Percentiles rank a stretch among this genome's conserved stretches.
phyloP scores from a whole-genome alignment of 92 coral and sea anemone species.

The Desmophyllum pertusum region DNA sequence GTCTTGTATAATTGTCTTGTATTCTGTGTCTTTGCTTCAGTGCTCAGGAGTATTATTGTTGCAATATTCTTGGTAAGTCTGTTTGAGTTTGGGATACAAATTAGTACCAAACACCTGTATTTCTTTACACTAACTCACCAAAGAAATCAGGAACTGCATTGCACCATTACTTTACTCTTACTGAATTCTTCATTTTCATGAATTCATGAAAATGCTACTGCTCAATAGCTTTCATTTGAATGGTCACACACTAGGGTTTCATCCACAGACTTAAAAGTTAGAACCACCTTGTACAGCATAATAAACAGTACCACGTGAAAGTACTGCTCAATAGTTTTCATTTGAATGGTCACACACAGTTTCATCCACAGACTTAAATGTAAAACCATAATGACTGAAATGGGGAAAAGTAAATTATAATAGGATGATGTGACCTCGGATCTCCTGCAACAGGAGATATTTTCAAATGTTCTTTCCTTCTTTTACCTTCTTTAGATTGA shows the following conservation, averaged over 20 bases:
- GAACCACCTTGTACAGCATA: not conserved
- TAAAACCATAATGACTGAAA: too few relatives aligned
- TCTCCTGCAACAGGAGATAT: not conserved
- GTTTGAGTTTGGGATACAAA: not conserved
- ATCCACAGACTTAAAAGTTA: too few relatives aligned
- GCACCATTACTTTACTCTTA: too few relatives aligned
- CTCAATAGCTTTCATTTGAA: too few relatives aligned
- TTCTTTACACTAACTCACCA: not conserved
- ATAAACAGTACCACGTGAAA: not conserved
- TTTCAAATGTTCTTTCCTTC: not conserved
- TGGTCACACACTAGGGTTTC: too few relatives aligned
- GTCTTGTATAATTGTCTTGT: not conserved
- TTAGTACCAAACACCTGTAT: not conserved
- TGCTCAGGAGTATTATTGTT: slow-evolving; percentile 57
- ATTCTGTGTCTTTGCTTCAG: slow-evolving; percentile 33
- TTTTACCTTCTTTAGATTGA: slow-evolving; percentile 61
- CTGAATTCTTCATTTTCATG: too few relatives aligned
- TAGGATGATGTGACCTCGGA: too few relatives aligned
- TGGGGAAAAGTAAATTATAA: too few relatives aligned
- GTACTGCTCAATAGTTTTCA: not conserved
- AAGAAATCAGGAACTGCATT: too few relatives aligned
- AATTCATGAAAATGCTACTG: too few relatives aligned
- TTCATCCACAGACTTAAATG: not conserved
- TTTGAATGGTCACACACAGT: not conserved
- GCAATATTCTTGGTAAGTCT: slow-evolving; percentile 65